phyloP scores from a whole-genome alignment of 2,113 vertebrate species.

The Climacteris rufus region DNA sequence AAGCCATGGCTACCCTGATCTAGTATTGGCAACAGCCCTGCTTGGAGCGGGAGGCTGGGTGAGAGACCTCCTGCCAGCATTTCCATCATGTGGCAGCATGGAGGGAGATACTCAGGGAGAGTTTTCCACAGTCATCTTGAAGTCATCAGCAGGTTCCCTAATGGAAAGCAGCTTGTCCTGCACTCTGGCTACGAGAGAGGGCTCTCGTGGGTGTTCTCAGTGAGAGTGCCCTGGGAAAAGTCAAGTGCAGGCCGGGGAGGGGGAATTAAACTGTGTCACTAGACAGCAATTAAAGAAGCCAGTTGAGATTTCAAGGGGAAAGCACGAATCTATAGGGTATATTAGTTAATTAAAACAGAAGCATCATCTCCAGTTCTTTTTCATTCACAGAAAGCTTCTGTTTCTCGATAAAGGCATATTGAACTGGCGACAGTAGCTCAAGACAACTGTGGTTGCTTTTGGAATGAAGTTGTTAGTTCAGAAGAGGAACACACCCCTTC shows the following conservation, averaged over 20 bases:
- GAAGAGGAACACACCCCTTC: slow-evolving; percentile 56
- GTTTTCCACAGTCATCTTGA: not conserved
- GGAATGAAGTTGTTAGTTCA: slow-evolving; percentile 47
- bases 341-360: slow-evolving; percentile 56
- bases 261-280: not conserved
- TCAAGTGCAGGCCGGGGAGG: not conserved
- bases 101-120: not conserved
- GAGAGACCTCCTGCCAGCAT: not conserved
- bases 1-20: not conserved
- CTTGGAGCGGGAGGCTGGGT: not conserved
- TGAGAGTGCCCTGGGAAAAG: not conserved
- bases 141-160: not conserved
- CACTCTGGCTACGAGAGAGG: not conserved
- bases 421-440: slow-evolving; percentile 29
- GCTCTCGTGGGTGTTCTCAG: not conserved
- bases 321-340: not conserved
- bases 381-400: slow-evolving; percentile 22
- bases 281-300: slow-evolving; percentile 22
- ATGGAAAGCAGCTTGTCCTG: not conserved
- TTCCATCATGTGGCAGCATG: not conserved
- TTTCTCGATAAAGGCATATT: slow-evolving; percentile 8
- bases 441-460: slow-evolving; percentile 41
- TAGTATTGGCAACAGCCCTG: not conserved
- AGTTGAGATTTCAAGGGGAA: slow-evolving; percentile 35
- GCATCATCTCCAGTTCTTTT: slow-evolving; percentile 4